Percentiles rank a stretch among this genome's conserved stretches.
phyloP scores from a whole-genome alignment of 2,888 invertebrate genomes.

The Seladonia tumulorum region DNA sequence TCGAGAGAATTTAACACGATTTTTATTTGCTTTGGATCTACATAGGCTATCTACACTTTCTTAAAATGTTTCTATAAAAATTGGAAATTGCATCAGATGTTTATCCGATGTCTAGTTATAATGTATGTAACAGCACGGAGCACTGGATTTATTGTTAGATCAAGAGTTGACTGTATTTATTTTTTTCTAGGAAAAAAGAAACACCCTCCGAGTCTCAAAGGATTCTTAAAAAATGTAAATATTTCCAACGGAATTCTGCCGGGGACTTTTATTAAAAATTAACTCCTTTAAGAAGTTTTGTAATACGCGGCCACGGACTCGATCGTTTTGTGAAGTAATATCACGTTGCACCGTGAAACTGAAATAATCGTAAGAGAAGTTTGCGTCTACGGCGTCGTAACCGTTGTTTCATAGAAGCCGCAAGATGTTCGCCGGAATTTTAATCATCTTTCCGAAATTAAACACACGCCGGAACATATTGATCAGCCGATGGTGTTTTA shows the following conservation, averaged over 20 bases:
- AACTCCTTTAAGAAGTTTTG: conserved; percentile 15
- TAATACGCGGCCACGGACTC: neutral
- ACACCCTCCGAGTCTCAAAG: neutral
- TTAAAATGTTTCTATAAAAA: no score
- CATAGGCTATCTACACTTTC: no score
- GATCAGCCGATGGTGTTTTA: neutral
- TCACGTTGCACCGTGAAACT: neutral
- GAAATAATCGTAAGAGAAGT: conserved; percentile 8
- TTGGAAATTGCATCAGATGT: no score
- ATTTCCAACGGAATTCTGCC: conserved; percentile 28
- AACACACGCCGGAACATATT: neutral
- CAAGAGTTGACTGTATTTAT: no score
- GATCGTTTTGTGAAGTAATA: conserved; percentile 10
- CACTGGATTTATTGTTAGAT: no score
- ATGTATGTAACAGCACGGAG: no score
- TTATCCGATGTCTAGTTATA: no score
- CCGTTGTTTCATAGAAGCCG: neutral
- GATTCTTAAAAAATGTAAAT: conserved; percentile 15
- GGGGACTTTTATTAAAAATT: neutral
- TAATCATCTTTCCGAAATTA: neutral
- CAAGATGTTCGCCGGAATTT: neutral
- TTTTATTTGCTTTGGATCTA: no score
- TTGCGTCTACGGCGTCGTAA: neutral
- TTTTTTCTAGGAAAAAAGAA: no score
- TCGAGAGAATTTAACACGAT: no score